Base-by-base conservation (phyloP, 2,113 vertebrate genomes). In the Bubo scandiacus region DNA sequence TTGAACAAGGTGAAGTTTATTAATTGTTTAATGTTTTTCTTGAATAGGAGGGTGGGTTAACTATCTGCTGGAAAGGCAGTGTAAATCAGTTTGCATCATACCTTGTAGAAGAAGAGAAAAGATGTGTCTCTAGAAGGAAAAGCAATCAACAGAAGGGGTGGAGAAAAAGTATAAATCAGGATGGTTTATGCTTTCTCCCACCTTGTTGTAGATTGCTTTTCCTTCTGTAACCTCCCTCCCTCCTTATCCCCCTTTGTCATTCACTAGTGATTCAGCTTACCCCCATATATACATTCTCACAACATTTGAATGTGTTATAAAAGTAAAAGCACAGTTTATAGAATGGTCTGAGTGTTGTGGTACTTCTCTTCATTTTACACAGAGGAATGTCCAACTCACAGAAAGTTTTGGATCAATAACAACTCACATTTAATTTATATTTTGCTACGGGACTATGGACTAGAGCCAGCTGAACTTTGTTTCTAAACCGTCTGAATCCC, bases 151-250 rank as follows among this genome's bases (percentile, higher is more conserved):
- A 91, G 84, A 84, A 89, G 51, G 63, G 92, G 94, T 94, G 89
- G 95, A 95, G 84, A 85, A 96, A 90, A 92, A 95, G n/a, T 92
- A 96, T 97, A 97, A 97, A 97, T 97, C 96, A 97, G 84, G 58
- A 95, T 95, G 86, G 71, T 97, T 97, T 97, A 97, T 95, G 91
- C 58, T 91, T 95, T 94, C 54, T 96, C 96, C 95, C 66, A 86
- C 62, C 81, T 70, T 95, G 74, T 57, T 88, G 91, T 81, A 92
- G 94, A 97, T 97, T 97, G 89, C 92, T 95, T 96, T 95, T 95
- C 54, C 79, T 92, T 92, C 94, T 90, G 74, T 62, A 95, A 78
- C 84, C 84, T 90, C 81, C 94, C 88, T 94, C 81, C 18, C 54
- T 91, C 78, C 72, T 86, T 91, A 94, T 95, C 90, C 94, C 87